Evolutionary conservation across 1,140 invertebrate genomes (phyloP), one percentile per base, ranked within the genome.

Genomic region (Formica exsecta): DNA sequence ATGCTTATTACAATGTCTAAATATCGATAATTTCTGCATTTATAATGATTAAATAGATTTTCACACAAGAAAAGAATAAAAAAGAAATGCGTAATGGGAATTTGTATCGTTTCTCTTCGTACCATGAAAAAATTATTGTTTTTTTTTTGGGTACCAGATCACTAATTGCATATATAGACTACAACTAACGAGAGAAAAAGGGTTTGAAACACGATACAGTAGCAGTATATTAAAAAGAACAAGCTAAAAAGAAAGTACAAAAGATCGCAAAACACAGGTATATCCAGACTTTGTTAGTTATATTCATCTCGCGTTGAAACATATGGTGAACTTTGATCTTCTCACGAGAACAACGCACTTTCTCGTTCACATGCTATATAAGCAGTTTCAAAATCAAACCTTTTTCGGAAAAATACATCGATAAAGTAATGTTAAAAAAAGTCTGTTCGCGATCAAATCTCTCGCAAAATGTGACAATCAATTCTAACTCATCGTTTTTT

Each of bases 261-360:
- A 38, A 70, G 36, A 19, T 32, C 16, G 11, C 8, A 32, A 48
- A 41, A 41, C 13, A 25, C 16, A 44, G 11, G 48, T 77, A 48
- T 41, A 41, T 2, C 1, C 22, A 36, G 3, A 5, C 5, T 7
- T 70, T 29, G 25, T 29, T 29, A 29, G 11, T 5, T n/a, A 8
- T 57, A 81, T 88, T 88, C 87, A 88, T 76, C 57, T 19, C 61
- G 61, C 7, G 29, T 11, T 70, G 41, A 68, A 88, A 86, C 62
- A 65, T 25, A 19, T 57, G 25, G 36, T 65, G 74, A 81, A 76
- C 22, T 8, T 89, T 88, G 11, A 89, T 88, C 84, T 81, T 59
- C 32, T 13, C 19, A 11, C 70, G 79, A 86, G 81, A 86, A 89
- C 87, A 88, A 89, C 88, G 64, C 59, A 36, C 66, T 59, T 65